A percentile compares a stretch with the other conserved stretches of the same genome.
phyloP scores from a whole-genome alignment of 2,797 vertebrate species.

The Hippoglossus hippoglossus region DNA sequence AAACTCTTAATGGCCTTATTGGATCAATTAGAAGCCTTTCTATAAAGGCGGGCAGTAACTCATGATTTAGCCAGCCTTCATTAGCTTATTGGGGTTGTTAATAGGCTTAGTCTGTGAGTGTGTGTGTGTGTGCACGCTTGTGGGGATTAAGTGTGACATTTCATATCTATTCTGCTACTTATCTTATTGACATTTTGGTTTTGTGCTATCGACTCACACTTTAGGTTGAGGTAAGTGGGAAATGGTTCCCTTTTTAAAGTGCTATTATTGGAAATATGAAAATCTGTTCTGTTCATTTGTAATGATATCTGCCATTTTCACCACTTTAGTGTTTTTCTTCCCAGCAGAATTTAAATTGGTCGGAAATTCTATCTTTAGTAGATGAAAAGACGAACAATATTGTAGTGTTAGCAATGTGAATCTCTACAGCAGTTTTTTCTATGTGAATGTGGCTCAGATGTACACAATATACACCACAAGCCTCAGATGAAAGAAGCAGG shows the following conservation, averaged over 20 bases:
- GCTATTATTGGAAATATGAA: not conserved
- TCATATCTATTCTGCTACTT: constrained; percentile 35
- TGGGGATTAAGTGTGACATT: constrained; percentile 35
- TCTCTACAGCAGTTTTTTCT: not conserved
- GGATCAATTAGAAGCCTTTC: constrained; percentile 74
- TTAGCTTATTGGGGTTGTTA: constrained; percentile 70
- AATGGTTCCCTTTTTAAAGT: constrained; percentile 11
- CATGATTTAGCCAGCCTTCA: constrained; percentile 74
- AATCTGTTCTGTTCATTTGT: not conserved
- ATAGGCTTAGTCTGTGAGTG: constrained; percentile 51
- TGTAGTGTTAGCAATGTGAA: not conserved
- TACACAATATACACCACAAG: constrained; percentile 23
- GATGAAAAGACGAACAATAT: not conserved
- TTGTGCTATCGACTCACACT: constrained; percentile 28
- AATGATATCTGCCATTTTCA: constrained; percentile 5
- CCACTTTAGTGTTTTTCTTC: not conserved
- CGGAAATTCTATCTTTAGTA: not conserved
- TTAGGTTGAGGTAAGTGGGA: constrained; percentile 19
- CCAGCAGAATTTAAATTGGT: constrained; percentile 8
- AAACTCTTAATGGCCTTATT: constrained; percentile 74
- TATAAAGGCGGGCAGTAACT: constrained; percentile 73
- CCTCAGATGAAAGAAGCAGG: constrained; percentile 30
- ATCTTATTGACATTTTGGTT: constrained; percentile 46
- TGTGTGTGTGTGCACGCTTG: constrained; percentile 23
- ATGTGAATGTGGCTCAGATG: constrained; percentile 38